Percentiles rank a stretch among this genome's conserved stretches.
These are phyloP conservation scores for Actenoides lindsayi DNA, from an alignment of 2,113 vertebrate species.

Conservation along the genomic window DNA sequence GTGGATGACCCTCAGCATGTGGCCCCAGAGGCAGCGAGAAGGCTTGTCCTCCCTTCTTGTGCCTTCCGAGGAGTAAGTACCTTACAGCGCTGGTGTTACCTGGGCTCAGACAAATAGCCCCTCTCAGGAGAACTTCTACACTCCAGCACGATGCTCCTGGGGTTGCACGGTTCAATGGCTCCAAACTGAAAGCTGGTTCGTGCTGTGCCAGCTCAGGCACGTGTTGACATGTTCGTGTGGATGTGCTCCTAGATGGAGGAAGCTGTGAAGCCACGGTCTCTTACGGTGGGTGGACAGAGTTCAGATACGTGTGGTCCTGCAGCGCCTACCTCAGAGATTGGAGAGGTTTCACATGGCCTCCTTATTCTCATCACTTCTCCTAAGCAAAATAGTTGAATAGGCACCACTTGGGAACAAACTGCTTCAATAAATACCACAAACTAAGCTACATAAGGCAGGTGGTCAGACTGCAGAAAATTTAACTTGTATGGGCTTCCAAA, in stretches of 20 bases:
- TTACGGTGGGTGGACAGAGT: rapidly evolving
- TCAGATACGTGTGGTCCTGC: rapidly evolving
- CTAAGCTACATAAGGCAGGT: not conserved
- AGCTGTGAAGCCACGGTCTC: rapidly evolving
- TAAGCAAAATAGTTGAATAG: not conserved
- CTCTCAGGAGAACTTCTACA: rapidly evolving
- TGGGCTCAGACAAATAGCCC: rapidly evolving
- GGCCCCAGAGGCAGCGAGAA: rapidly evolving
- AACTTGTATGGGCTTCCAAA: not conserved
- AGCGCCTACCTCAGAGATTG: rapidly evolving
- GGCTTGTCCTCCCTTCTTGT: not conserved
- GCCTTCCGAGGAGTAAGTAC: rapidly evolving
- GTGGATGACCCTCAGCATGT: rapidly evolving
- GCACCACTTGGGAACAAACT: rapidly evolving
- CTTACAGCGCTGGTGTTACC: rapidly evolving
- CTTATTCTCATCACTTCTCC: not conserved
- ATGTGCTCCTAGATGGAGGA: rapidly evolving
- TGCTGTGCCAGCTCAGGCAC: rapidly evolving
- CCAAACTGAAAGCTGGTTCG: not conserved
- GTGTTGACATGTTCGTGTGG: rapidly evolving
- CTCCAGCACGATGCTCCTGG: rapidly evolving
- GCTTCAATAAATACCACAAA: not conserved
- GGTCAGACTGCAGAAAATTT: not conserved
- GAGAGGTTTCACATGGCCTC: not conserved
- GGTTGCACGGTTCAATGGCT: rapidly evolving